Base-by-base conservation (phyloP, 2,888 invertebrate species). In the Metopia argyrocephala region DNA sequence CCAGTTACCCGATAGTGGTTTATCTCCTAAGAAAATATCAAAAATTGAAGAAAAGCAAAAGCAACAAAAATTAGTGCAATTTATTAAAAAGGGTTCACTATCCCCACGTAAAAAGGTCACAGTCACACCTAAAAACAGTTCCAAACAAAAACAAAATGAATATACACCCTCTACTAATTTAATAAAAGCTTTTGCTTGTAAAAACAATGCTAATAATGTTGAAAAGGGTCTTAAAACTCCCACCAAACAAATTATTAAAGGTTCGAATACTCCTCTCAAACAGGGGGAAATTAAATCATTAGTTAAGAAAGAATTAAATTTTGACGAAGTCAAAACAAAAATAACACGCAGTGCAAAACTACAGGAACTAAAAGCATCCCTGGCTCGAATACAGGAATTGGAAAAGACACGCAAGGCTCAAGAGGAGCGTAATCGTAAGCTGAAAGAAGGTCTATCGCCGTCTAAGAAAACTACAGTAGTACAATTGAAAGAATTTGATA, bases 301-400 rank as follows among this genome's bases (percentile, higher is more conserved):
- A 76, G 91, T 92, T 5, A 92, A 91, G 7, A 92, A 93, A 85
- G 94, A 95, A 79, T 90, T 95, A 54, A 93, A 93, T 82, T 91
- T 95, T 64, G 93, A 93, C 27, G 94, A 95, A 84, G 93, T 96
- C 12, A 93, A 93, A 86, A 92, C 92, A 73, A 94, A 92, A 87
- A 90, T 96, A 80, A 92, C 92, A 62, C 92, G 93, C 54, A 95
- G 95, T 86, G 92, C 93, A 65, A 93, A 94, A 85, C 90, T 96
- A 84, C 93, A 93, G 62, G 95, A 96, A 87, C 87, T 96, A 4
- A 94, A 93, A 87, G 94, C 94, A 5, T 93, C 93, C 0, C 92
- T 95, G 27, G 92, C 93, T 6, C 92, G 93, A 52, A 92, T 95
- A 52, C 94, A 94, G 71, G 93, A 94, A 82, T 92, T 94, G 82